phyloP scores from a whole-genome alignment of 1,140 invertebrate species.

The Zaprionus kolodkinae region DNA sequence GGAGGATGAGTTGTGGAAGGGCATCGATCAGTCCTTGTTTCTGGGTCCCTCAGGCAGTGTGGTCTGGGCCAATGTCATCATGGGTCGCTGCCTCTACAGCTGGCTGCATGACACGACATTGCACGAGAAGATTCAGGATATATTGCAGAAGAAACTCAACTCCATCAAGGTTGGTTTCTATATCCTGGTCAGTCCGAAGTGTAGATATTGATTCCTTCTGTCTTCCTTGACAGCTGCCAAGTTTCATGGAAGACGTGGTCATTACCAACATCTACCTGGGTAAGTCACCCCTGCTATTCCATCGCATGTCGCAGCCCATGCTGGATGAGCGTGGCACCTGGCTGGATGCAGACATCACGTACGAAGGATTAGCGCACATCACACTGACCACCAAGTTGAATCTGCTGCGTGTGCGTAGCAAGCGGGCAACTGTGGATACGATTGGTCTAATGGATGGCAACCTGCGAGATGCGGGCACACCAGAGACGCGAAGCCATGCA shows the following conservation, averaged over 20 bases:
- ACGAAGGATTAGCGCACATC: constrained; percentile 94
- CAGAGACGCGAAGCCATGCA: constrained; percentile 25
- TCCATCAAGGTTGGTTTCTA: constrained; percentile 88
- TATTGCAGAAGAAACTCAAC: constrained; percentile 93
- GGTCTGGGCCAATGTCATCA: constrained; percentile 90
- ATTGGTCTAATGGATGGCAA: background rate
- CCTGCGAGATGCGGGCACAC: constrained; percentile 4
- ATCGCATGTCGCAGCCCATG: constrained; percentile 89
- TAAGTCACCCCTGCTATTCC: constrained; percentile 90
- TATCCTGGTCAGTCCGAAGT: background rate
- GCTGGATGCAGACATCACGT: constrained; percentile 95
- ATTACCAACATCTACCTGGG: constrained; percentile 92
- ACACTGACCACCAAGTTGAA: constrained; percentile 98
- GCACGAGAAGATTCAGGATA: constrained; percentile 88
- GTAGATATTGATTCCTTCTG: background rate
- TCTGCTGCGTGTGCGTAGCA: constrained; percentile 91
- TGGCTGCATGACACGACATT: constrained; percentile 88
- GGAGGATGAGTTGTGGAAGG: constrained; percentile 83
- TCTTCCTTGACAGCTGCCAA: constrained; percentile 88
- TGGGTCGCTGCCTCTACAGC: constrained; percentile 92
- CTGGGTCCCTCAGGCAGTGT: constrained; percentile 83
- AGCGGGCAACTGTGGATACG: constrained; percentile 32
- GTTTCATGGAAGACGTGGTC: constrained; percentile 93
- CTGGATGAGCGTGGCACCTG: constrained; percentile 95
- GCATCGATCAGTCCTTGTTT: constrained; percentile 79